Evolutionary conservation across 2,888 invertebrate genomes (phyloP).

Genomic region (Drosophila tripunctata): DNA sequence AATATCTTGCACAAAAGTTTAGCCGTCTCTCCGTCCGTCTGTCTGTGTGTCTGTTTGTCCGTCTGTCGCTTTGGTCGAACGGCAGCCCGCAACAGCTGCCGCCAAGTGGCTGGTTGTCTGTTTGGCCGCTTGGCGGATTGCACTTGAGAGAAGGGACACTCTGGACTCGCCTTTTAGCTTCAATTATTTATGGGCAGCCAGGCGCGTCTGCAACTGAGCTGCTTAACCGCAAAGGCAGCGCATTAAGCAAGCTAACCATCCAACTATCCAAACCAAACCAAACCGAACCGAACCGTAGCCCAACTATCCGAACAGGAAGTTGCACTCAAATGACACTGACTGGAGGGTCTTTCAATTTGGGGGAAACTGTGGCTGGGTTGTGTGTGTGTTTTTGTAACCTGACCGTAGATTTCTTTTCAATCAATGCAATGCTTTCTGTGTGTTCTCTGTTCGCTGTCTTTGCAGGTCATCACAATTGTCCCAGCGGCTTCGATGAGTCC

Average conservation of each 20-base stretch:
- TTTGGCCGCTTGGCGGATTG: too few relatives aligned
- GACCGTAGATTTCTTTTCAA: constrained; percentile 51
- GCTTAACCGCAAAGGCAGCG: constrained; percentile 73
- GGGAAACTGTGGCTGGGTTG: constrained; percentile 10
- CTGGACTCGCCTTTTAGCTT: constrained; percentile 72
- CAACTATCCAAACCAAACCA: constrained; percentile 2
- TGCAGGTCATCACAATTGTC: constrained; percentile 86
- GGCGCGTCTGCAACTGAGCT: constrained; percentile 72
- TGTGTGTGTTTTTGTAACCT: constrained; percentile 45
- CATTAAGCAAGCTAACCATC: constrained; percentile 65
- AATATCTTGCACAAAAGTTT: constrained; percentile 70
- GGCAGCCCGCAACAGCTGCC: constrained; percentile 61
- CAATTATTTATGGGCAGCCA: constrained; percentile 80
- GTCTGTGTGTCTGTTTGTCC: not conserved
- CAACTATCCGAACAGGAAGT: constrained; percentile 23
- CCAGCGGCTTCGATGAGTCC: constrained; percentile 89
- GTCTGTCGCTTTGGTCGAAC: not conserved
- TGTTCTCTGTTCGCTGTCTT: constrained; percentile 24
- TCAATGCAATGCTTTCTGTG: constrained; percentile 38
- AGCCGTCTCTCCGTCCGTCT: constrained; percentile 3
- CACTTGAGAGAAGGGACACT: constrained; percentile 23
- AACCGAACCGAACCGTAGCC: constrained; percentile 6
- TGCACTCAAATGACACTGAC: constrained; percentile 63
- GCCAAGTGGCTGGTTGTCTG: constrained; percentile 45
- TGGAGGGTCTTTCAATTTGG: constrained; percentile 60